These are phyloP conservation scores for Polylopha cassiicola DNA, from an alignment of 2,888 invertebrate genomes.

Conservation along the genomic window DNA sequence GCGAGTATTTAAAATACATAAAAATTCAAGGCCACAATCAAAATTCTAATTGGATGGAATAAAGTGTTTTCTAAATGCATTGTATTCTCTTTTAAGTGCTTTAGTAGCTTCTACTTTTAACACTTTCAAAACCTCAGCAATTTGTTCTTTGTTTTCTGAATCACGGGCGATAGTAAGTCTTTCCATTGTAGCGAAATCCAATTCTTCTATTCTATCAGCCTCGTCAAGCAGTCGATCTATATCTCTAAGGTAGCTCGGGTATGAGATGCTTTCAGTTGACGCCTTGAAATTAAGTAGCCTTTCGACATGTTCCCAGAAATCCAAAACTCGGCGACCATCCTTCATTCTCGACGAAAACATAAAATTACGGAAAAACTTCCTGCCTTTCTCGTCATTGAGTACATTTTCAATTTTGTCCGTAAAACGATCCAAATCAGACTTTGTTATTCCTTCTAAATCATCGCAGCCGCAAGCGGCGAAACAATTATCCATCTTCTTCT, in stretches of 20 bases:
- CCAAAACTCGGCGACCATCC: slow-evolving; percentile 54
- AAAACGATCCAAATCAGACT: slow-evolving; percentile 68
- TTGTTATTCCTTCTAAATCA: slow-evolving; percentile 59
- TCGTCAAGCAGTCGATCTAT: slow-evolving; percentile 55
- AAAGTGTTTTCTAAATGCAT: slow-evolving; percentile 56
- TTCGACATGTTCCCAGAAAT: slow-evolving; percentile 65
- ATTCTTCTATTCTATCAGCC: slow-evolving; percentile 61
- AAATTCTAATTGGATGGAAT: slow-evolving; percentile 38
- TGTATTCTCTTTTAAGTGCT: slow-evolving; percentile 59
- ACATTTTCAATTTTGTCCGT: slow-evolving; percentile 74
- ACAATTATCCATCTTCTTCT: slow-evolving; percentile 67
- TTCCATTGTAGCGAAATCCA: slow-evolving; percentile 66
- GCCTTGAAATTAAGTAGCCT: slow-evolving; percentile 51
- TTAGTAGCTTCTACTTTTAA: slow-evolving; percentile 62
- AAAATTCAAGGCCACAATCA: slow-evolving; percentile 30
- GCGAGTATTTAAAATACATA: slow-evolving; percentile 43
- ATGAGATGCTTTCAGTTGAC: slow-evolving; percentile 49
- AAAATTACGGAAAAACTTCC: slow-evolving; percentile 64
- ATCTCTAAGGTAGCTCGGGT: slow-evolving; percentile 47
- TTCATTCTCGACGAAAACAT: slow-evolving; percentile 64
- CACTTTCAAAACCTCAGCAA: slow-evolving; percentile 49
- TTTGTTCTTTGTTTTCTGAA: slow-evolving; percentile 52
- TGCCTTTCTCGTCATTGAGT: slow-evolving; percentile 65
- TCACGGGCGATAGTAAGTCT: slow-evolving; percentile 50
- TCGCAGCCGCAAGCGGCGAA: slow-evolving; percentile 68